Base-by-base conservation (phyloP, 1,140 invertebrate species). In the Drosophila leontia region DNA sequence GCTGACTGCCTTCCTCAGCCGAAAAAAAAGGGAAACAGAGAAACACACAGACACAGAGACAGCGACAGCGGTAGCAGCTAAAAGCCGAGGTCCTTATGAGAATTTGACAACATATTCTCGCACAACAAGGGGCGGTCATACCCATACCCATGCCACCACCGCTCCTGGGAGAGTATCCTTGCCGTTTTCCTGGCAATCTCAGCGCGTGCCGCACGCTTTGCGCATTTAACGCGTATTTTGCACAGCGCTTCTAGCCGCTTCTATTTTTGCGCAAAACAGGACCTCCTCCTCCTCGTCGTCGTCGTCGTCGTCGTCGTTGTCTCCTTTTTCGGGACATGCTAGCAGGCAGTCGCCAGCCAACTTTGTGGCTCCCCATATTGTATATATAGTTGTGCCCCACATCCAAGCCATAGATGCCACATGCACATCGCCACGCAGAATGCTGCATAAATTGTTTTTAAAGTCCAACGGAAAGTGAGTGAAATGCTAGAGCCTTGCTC, bases 191-290 rank as follows among this genome's bases (percentile, higher is more conserved):
- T 75, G 51, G 58, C 84, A 83, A 87, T 87, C 84, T 65, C 84
- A 83, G 84, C 83, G 83, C 84, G 83, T 87, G 84, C 83, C 83
- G 51, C 84, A 87, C 80, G 84, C 84, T 88, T 88, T 88, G 84
- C 84, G 76, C 84, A 87, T 88, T 87, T 87, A 88, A 87, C 84
- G 84, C 84, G 84, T 88, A 83, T 87, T 87, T 87, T 87, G 77
- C 83, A 78, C 57, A 75, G 80, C 47, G 59, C 65, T 58, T 9
- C 55, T 50, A 55, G 72, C 58, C 47, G 39, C 60, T 62, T 62
- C 34, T 61, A 19, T 55, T 55, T 55, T 37, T 23, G 51, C 29
- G 37, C 15, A 35, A 68, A 50, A 44, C 61, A 74, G 59, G 59
- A 55, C 71, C 34, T 57, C 47, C 19, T 26, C 48, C 7, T 39